Evolutionary conservation across 2,113 vertebrate species (phyloP).

Genomic region (Asarcornis scutulata): DNA sequence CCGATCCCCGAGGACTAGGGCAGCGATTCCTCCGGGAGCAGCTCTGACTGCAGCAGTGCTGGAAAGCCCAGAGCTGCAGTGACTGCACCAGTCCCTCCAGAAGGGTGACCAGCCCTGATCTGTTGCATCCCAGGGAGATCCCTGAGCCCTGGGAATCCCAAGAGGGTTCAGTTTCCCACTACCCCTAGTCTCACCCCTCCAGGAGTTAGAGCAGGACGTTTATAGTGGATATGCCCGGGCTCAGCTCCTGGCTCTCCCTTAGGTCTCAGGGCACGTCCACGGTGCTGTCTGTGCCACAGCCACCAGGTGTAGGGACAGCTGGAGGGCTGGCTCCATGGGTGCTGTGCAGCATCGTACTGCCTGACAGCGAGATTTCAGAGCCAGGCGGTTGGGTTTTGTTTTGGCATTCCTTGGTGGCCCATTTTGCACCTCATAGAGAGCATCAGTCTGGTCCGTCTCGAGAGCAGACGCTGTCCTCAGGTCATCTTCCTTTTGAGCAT

Average conservation of each 20-base stretch:
- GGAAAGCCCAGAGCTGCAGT: not conserved
- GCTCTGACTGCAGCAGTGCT: not conserved
- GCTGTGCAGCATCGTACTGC: not conserved
- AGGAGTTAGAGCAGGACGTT: not conserved
- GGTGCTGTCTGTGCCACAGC: not conserved
- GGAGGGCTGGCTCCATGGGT: not conserved
- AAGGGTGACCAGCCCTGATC: not conserved
- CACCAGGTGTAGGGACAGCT: fast-evolving
- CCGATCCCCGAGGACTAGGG: conserved; percentile 86
- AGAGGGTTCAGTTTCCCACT: not conserved
- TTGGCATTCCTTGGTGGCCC: not conserved
- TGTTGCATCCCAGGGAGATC: not conserved
- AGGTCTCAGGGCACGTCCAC: not conserved
- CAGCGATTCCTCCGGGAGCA: fast-evolving
- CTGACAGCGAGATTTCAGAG: not conserved
- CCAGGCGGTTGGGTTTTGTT: not conserved
- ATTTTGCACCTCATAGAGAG: not conserved
- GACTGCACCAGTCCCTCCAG: not conserved
- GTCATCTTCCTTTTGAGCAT: conserved; percentile 46
- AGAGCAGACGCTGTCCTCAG: conserved; percentile 35
- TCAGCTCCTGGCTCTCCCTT: not conserved
- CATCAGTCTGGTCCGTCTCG: not conserved
- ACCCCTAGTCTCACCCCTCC: not conserved
- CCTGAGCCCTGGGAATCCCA: not conserved
- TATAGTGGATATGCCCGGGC: not conserved